These are phyloP conservation scores for Falcunculus frontatus DNA, from an alignment of 2,113 vertebrate genomes.

Conservation along the genomic window DNA sequence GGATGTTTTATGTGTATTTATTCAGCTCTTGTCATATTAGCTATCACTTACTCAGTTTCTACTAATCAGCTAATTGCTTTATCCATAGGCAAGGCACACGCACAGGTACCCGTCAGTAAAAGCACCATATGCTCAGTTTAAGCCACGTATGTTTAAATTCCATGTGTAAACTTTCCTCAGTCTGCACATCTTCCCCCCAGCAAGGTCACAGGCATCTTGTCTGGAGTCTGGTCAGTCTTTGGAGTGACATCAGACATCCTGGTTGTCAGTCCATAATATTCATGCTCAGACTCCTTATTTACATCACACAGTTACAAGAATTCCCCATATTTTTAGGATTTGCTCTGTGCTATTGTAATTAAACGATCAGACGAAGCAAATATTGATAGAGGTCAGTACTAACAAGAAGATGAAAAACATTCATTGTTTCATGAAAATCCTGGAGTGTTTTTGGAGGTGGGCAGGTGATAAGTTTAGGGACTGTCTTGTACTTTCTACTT, in stretches of 20 bases:
- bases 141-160: neutral
- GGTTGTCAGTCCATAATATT: neutral
- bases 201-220: neutral
- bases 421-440: neutral
- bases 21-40: neutral
- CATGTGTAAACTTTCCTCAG: neutral
- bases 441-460: neutral
- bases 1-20: neutral
- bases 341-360: fast-evolving
- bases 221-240: neutral
- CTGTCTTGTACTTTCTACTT: neutral
- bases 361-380: neutral
- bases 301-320: neutral
- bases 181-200: neutral
- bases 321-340: neutral
- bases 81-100: neutral
- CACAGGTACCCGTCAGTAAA: neutral
- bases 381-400: neutral
- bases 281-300: neutral
- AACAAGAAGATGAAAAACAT: neutral
- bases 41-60: neutral
- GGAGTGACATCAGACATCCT: neutral
- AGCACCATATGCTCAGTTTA: neutral
- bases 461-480: neutral
- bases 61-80: neutral